These are phyloP conservation scores for roundworm (Caenorhabditis elegans) DNA, from an alignment of 1,140 invertebrate species.

Conservation along the genomic window WBcel235 BX284603.4:5262001-5262500, in stretches of 20 bases:
- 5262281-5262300: slow-evolving; percentile 51
- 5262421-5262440: too few species aligned
- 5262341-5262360: slow-evolving; percentile 61
- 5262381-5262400: slow-evolving; percentile 61
- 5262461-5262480: slow-evolving; percentile 54
- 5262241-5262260: slow-evolving; percentile 53
- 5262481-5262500: slow-evolving; percentile 55
- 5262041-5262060: too few species aligned
- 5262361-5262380: slow-evolving; percentile 62
- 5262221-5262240: too few species aligned
- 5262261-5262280: slow-evolving; percentile 51
- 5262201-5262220: too few species aligned
- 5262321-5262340: slow-evolving; percentile 59
- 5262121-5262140: slow-evolving; percentile 51
- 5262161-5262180: slow-evolving; percentile 58
- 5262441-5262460: slow-evolving; percentile 46
- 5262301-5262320: slow-evolving; percentile 50
- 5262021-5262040: too few species aligned
- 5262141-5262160: slow-evolving; percentile 60
- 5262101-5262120: not conserved
- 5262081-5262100: too few species aligned
- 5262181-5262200: slow-evolving; percentile 56
- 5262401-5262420: too few species aligned
- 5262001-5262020: too few species aligned
- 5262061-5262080: too few species aligned